These are phyloP conservation scores for Leucophenga varia DNA, from an alignment of 1,140 invertebrate genomes.

Conservation along the genomic window DNA sequence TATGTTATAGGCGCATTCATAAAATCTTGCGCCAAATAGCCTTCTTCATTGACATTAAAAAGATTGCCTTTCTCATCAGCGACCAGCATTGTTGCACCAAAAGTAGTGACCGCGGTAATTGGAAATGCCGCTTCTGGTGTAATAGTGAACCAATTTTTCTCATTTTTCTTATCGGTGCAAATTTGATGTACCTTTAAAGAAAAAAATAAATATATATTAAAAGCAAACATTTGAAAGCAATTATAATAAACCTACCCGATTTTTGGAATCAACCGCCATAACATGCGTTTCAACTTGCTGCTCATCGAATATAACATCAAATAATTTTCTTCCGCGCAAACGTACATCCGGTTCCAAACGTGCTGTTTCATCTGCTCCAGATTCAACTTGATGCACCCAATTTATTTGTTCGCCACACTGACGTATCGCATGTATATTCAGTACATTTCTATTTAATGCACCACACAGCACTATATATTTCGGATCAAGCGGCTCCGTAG, in stretches of 20 bases:
- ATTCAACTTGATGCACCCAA: constrained; percentile 27
- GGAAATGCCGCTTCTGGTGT: constrained; percentile 3
- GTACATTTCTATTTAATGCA: constrained; percentile 21
- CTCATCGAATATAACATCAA: constrained; percentile 22
- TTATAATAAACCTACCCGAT: constrained; percentile 8
- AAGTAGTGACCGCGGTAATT: constrained; percentile 35
- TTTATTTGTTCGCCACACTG: constrained; percentile 14
- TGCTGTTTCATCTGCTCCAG: not conserved
- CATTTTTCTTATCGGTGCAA: not conserved
- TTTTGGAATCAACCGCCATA: constrained; percentile 36
- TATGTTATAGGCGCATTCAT: constrained; percentile 24
- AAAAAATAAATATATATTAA: not conserved
- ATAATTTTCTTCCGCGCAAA: constrained; percentile 15
- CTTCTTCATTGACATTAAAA: constrained; percentile 23
- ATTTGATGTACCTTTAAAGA: constrained; percentile 26
- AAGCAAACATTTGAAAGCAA: not conserved
- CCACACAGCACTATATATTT: constrained; percentile 48
- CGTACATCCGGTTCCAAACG: constrained; percentile 31
- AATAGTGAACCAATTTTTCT: constrained; percentile 30
- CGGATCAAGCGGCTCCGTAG: no score
- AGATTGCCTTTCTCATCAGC: constrained; percentile 30
- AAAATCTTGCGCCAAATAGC: constrained; percentile 7
- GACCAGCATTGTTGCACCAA: constrained; percentile 8
- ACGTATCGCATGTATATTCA: constrained; percentile 35
- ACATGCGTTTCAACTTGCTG: constrained; percentile 14